These are phyloP conservation scores for Nemoura dubitans DNA, from an alignment of 2,888 invertebrate species.

Conservation along the genomic window DNA sequence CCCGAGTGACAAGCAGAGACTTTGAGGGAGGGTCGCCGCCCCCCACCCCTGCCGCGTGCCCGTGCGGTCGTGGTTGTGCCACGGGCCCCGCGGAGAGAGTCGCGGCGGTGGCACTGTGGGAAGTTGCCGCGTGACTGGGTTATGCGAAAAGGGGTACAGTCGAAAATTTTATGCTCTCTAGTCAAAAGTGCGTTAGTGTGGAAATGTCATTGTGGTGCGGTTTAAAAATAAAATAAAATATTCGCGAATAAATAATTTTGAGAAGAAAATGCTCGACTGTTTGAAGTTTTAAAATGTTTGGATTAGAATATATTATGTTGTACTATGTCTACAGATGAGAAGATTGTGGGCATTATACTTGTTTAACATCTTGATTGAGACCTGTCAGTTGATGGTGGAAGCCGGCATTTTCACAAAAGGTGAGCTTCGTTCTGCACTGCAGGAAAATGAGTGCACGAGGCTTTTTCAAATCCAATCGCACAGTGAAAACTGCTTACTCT, in stretches of 20 bases:
- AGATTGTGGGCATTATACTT: background rate
- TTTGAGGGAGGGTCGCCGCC: background rate
- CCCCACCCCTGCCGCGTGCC: no score
- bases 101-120: background rate
- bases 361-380: background rate
- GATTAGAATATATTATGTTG: background rate
- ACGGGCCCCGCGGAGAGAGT: background rate
- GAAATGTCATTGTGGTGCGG: slow-evolving; percentile 13
- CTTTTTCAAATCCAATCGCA: background rate
- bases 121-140: background rate
- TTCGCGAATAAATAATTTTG: background rate
- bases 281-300: background rate
- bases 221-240: slow-evolving; percentile 16
- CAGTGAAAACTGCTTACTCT: background rate
- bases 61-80: background rate
- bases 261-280: background rate
- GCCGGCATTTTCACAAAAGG: background rate
- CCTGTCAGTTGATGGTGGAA: background rate
- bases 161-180: background rate
- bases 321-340: background rate
- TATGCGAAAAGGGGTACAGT: background rate
- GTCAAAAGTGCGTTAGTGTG: background rate
- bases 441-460: background rate
- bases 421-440: background rate
- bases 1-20: slow-evolving; percentile 29